Evolutionary conservation across 2,113 vertebrate species (phyloP), one percentile per base, ranked within the genome.

Genomic region (Lepus americanus): DNA sequence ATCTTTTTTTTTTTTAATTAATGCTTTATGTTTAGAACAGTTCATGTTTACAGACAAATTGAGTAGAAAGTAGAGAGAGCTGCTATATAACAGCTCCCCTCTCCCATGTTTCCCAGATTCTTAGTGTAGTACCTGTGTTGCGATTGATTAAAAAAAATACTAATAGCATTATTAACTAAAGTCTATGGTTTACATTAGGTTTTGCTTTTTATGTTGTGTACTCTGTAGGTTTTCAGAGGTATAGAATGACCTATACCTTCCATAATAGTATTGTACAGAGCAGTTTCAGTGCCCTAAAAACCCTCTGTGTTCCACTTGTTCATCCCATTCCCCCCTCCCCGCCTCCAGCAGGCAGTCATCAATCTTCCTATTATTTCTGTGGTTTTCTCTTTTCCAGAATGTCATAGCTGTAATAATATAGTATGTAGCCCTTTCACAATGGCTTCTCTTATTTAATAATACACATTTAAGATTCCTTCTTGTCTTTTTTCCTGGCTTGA

Each of bases 1-100:
- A 61, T 94, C 70, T 94, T 90, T 79, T n/a, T 66, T 55, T 51
- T 74, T 93, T 51, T 17, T 84, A 96, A 53, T 64, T n/a, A 70
- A 17, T 39, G 51, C 36, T 85, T 92, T 67, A 44, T 67, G 31
- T 95, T 74, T 44, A 74, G 69, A 69, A 39, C 29, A 55, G 51
- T 80, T 93, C 49, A 91, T 23, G 39, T 91, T 78, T 74, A 84
- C 23, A 67, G 64, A 80, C 89, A 93, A 90, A 25, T 44, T 90
- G 72, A 83, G 9, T 33, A 91, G 87, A 91, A 87, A 87, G 70
- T 78, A 92, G 49, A 86, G 22, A 66, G 11, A 9, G 63, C 72
- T 77, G 76, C 39, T 17, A 14, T 8, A 8, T 33, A 69, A 59
- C 55, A 2, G 55, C 55, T 7, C 20, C 36, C 29, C 16, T 6